Evolutionary conservation across 2,888 invertebrate species (phyloP), one percentile per base, ranked within the genome.

Genomic region (Brenthis hecate): DNA sequence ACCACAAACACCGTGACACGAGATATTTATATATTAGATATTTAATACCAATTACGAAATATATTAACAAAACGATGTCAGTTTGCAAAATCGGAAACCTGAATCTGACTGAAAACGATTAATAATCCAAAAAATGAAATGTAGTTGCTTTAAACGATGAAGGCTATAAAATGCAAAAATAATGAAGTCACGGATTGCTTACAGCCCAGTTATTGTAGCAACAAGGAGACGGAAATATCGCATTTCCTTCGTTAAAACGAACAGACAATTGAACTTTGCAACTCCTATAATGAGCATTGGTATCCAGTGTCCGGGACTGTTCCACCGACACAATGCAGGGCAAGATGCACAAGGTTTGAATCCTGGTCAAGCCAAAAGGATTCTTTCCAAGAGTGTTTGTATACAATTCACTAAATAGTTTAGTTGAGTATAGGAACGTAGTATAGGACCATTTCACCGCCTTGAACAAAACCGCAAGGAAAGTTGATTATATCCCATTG

Each of bases 151-250:
- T n/a, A 28, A n/a, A 48, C 36, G 8, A 11, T n/a, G 19, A 2
- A 14, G 14, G 32, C n/a, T 23, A 28, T 57, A 48, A 23, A 60
- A 48, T 28, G 28, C 58, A 60, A 60, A 48, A 60, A 60, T 60
- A 60, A 60, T 48, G 28, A 19, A 48, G n/a, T 60, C 48, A n/a
- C 28, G 58, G 58, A 50, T 69, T 61, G 60, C 55, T 69, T 61
- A 51, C 69, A 69, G 61, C 55, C 69, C 65, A 69, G 65, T 69
- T 69, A 61, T 36, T 43, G 61, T 32, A 43, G 61, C 60, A 16
- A 48, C 56, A 36, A 50, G 55, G 61, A 66, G 55, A 55, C 55
- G 66, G 61, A 66, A 62, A 56, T 66, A 66, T 66, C 61, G 56
- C 50, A 61, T 66, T 66, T 51, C 66, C 56, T 50, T 66, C 61